These are phyloP conservation scores for Pyrrhosoma nymphula DNA, from an alignment of 2,888 invertebrate genomes.

Conservation along the genomic window DNA sequence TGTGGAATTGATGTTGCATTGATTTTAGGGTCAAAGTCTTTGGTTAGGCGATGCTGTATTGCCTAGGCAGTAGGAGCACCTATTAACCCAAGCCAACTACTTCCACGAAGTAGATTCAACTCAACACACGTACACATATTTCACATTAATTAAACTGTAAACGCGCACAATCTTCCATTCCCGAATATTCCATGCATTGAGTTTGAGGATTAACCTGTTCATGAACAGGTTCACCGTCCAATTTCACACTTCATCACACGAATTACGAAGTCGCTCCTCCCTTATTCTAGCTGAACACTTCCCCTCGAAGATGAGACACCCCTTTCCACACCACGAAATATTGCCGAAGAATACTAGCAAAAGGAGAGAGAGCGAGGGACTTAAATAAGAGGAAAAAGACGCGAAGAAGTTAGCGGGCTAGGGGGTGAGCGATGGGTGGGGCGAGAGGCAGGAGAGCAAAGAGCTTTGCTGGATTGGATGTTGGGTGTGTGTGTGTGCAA, in stretches of 20 bases:
- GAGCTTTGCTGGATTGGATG: neutral
- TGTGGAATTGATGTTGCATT: no score
- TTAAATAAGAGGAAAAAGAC: neutral
- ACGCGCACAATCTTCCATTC: no score
- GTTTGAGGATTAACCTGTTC: neutral
- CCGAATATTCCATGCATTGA: no score
- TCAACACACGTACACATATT: no score
- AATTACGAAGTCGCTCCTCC: neutral
- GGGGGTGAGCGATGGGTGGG: neutral
- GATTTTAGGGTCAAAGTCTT: no score
- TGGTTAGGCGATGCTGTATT: no score
- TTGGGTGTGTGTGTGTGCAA: neutral
- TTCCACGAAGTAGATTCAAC: no score
- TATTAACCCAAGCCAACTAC: no score
- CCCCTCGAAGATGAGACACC: neutral
- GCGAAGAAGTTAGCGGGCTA: neutral
- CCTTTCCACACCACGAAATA: neutral
- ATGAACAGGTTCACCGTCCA: neutral
- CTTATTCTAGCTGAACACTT: neutral
- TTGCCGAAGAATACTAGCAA: neutral
- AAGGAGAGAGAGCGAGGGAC: neutral
- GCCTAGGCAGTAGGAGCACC: no score
- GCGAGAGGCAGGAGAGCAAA: neutral
- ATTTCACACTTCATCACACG: slow-evolving; percentile 9
- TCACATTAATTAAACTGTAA: no score